phyloP scores from a whole-genome alignment of 2,888 invertebrate genomes.

The Ypsolopha sequella region DNA sequence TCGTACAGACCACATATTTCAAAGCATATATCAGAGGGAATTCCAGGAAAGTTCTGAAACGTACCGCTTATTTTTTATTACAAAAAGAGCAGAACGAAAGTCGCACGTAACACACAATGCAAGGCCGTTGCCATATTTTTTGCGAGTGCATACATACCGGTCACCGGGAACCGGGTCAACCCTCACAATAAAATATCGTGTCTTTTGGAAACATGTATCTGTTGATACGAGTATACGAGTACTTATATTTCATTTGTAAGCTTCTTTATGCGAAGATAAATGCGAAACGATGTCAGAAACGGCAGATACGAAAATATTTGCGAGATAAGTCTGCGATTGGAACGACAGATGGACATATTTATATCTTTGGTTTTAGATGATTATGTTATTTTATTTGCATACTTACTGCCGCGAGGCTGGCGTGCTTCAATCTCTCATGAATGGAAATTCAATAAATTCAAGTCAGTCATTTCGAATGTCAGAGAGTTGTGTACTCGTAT shows the following conservation, averaged over 20 bases:
- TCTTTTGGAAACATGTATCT: not conserved
- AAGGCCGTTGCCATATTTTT: conserved; percentile 35
- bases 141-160: conserved; percentile 1
- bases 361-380: conserved; percentile 21
- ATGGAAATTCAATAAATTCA: no score
- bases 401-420: conserved; percentile 16
- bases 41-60: not conserved
- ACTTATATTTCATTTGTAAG: not conserved
- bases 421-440: no score
- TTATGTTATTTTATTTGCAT: conserved; percentile 28
- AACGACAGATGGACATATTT: conserved; percentile 32
- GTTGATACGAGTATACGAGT: not conserved
- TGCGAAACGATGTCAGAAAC: conserved; percentile 3
- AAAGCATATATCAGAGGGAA: not conserved
- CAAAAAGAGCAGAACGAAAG: not conserved
- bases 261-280: conserved; percentile 3
- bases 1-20: not conserved
- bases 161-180: conserved; percentile 2
- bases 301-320: conserved; percentile 29
- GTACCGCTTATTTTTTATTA: not conserved
- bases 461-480: no score
- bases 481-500: no score
- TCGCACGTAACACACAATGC: conserved; percentile 31
- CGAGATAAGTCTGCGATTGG: conserved; percentile 37
- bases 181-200: not conserved